These are phyloP conservation scores for Parapsyche elsis DNA, from an alignment of 1,140 invertebrate genomes.

Conservation along the genomic window DNA sequence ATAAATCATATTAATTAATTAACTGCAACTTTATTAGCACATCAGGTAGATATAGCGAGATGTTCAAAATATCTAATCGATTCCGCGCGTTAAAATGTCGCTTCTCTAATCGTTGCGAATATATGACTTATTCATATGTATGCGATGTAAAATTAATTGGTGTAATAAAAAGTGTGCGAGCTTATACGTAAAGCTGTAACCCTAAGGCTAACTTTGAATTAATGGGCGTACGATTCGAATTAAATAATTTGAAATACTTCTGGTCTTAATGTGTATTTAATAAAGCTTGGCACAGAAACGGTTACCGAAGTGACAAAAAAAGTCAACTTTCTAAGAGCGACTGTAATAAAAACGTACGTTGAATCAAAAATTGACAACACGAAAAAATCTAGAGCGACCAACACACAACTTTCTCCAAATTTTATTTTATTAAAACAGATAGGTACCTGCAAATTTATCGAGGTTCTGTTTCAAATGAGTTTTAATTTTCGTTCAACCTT, in stretches of 20 bases:
- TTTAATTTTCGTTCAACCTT: no score
- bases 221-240: background rate
- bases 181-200: no score
- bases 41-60: background rate
- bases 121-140: no score
- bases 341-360: constrained; percentile 4
- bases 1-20: background rate
- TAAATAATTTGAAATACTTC: background rate
- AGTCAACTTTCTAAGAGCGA: constrained; percentile 22
- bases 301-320: constrained; percentile 12
- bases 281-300: constrained; percentile 25
- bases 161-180: no score
- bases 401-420: background rate
- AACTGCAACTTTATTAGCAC: background rate
- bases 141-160: no score
- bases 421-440: no score
- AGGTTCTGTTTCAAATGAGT: no score
- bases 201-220: background rate
- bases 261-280: constrained; percentile 30
- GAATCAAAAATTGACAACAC: background rate
- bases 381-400: background rate
- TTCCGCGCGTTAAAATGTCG: constrained; percentile 5
- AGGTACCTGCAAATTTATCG: no score
- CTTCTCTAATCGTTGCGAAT: no score
- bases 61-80: background rate